Conservation (phyloP, 2,797 vertebrate genomes). For the Eutrigla gurnardus region DNA sequence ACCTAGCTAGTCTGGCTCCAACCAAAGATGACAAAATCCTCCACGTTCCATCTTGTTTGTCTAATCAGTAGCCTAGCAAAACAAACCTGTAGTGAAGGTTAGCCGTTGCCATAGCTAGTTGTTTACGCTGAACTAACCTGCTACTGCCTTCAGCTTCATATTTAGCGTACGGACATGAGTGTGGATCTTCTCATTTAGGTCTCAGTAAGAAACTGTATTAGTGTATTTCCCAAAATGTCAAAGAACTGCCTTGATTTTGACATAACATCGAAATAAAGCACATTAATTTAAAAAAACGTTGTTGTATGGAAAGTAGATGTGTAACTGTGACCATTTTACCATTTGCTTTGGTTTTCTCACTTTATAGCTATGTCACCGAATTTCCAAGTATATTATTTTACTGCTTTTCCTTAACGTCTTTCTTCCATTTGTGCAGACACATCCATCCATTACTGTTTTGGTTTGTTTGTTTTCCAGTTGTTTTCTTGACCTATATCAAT, state of each 20-base stretch:
- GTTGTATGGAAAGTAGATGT: neutral
- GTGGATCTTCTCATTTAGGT: neutral
- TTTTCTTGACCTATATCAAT: neutral
- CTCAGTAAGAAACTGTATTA: neutral
- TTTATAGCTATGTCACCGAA: neutral
- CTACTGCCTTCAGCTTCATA: neutral
- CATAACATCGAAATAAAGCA: neutral
- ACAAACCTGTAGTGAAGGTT: neutral
- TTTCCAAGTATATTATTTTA: neutral
- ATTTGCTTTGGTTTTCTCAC: too few relatives aligned
- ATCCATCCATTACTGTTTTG: neutral
- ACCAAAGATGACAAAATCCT: neutral
- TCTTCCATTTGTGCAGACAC: neutral
- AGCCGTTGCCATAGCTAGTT: neutral
- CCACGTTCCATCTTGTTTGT: neutral
- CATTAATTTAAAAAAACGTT: neutral
- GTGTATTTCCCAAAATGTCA: neutral
- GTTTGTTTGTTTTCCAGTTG: neutral
- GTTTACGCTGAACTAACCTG: neutral
- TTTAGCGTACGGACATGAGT: neutral
- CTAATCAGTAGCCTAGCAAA: neutral
- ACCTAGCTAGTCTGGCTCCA: neutral
- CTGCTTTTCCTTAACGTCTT: neutral
- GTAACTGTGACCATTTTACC: neutral
- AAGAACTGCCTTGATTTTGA: neutral